Conservation (phyloP, 2,113 vertebrate genomes). For the Coregonus clupeaformis region DNA sequence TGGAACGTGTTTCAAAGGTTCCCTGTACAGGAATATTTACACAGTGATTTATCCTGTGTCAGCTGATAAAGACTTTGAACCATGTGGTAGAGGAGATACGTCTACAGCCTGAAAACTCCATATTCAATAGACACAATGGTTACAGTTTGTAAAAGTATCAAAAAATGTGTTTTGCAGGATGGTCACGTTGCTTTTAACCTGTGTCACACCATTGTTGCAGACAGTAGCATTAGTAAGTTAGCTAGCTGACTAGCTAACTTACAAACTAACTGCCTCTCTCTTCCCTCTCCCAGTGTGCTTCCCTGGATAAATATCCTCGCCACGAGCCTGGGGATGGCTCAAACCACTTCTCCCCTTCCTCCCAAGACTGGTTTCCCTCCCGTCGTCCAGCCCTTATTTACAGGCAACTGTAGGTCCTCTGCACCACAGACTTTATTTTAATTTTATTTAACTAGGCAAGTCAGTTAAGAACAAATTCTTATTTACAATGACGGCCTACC, state of each 20-base stretch:
- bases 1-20: slow-evolving; percentile 9
- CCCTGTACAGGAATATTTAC: slow-evolving; percentile 1
- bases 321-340: slow-evolving; percentile 14
- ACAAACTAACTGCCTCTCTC: slow-evolving; percentile 27
- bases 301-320: slow-evolving; percentile 43
- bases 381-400: slow-evolving; percentile 14
- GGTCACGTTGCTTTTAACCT: neutral
- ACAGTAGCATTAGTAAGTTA: neutral
- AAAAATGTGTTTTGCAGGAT: neutral
- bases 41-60: neutral
- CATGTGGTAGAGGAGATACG: neutral
- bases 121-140: neutral
- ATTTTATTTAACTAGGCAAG: no score
- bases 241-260: neutral
- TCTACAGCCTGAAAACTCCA: neutral
- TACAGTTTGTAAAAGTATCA: no score
- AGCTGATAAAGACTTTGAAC: neutral
- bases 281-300: slow-evolving; percentile 41
- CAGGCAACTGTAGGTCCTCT: slow-evolving; percentile 2
- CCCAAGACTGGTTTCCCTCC: slow-evolving; percentile 18
- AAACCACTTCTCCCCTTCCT: neutral
- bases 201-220: neutral
- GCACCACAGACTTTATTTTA: slow-evolving; percentile 12
- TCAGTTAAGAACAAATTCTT: no score
- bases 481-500: no score